phyloP scores from a whole-genome alignment of 2,797 vertebrate genomes.

The Apogon talboti region DNA sequence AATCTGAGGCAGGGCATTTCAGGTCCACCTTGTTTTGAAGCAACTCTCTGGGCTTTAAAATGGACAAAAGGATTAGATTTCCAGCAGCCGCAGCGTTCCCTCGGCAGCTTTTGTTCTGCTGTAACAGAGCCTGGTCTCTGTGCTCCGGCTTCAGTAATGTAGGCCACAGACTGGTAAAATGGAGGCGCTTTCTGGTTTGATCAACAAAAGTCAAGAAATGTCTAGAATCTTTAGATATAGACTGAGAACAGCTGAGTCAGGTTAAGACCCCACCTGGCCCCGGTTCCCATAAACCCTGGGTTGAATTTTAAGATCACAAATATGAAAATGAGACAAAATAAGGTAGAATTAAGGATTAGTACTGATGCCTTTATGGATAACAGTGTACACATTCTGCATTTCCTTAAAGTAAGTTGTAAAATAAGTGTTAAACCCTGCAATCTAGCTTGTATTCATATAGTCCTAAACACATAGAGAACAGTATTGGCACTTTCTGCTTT shows the following conservation, averaged over 20 bases:
- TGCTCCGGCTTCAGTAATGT: conserved; percentile 53
- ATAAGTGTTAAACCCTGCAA: no score
- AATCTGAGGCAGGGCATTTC: neutral
- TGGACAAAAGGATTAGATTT: conserved; percentile 57
- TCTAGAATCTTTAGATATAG: neutral
- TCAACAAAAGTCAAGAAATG: neutral
- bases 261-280: no score
- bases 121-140: conserved; percentile 65
- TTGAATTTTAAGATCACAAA: no score
- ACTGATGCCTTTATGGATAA: no score
- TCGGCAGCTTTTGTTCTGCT: conserved; percentile 56
- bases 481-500: no score
- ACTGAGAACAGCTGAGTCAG: no score
- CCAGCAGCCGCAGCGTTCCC: conserved; percentile 33
- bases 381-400: neutral
- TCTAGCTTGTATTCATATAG: no score
- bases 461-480: no score
- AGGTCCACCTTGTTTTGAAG: conserved; percentile 30
- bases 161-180: conserved; percentile 46
- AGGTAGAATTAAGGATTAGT: no score
- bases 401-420: neutral
- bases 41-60: conserved; percentile 30
- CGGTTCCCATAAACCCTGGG: no score
- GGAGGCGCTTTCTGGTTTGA: conserved; percentile 31
- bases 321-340: no score